Conservation (phyloP, 2,888 invertebrate species). For the Mesorhabditis spiculigera region DNA sequence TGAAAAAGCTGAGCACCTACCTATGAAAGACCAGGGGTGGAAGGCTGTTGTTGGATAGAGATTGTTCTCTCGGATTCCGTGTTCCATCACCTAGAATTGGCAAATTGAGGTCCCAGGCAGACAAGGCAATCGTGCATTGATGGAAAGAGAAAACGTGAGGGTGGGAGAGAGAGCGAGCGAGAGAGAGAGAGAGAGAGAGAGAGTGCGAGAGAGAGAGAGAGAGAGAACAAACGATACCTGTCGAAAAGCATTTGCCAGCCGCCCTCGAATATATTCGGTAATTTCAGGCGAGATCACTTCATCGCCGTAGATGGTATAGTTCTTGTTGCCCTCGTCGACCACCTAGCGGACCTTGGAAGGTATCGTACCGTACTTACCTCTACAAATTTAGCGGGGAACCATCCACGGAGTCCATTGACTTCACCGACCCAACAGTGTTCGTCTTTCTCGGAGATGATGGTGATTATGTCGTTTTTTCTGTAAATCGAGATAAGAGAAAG, state of each 20-base stretch:
- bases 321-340: slow-evolving; percentile 86
- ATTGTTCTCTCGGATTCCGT: slow-evolving; percentile 47
- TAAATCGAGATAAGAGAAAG: slow-evolving; percentile 3
- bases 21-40: slow-evolving; percentile 95
- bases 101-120: slow-evolving; percentile 16
- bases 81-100: slow-evolving; percentile 35
- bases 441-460: slow-evolving; percentile 68
- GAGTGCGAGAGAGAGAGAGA: too few species aligned
- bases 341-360: slow-evolving; percentile 70
- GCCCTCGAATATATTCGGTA: slow-evolving; percentile 84
- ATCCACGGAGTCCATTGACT: slow-evolving; percentile 63
- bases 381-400: slow-evolving; percentile 66
- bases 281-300: slow-evolving; percentile 94
- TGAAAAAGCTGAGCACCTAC: slow-evolving; percentile 15
- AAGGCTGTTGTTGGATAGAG: slow-evolving; percentile 71
- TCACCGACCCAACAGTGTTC: slow-evolving; percentile 66
- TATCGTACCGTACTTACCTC: slow-evolving; percentile 45
- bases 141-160: too few species aligned
- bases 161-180: too few species aligned
- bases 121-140: too few species aligned
- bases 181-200: too few species aligned
- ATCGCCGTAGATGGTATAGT: slow-evolving; percentile 72
- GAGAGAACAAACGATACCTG: slow-evolving; percentile 18
- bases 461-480: slow-evolving; percentile 95
- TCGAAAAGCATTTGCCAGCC: slow-evolving; percentile 42